Evolutionary conservation across 2,888 invertebrate genomes (phyloP), one percentile per base, ranked within the genome.

Genomic region (Gymnocheta viridis): DNA sequence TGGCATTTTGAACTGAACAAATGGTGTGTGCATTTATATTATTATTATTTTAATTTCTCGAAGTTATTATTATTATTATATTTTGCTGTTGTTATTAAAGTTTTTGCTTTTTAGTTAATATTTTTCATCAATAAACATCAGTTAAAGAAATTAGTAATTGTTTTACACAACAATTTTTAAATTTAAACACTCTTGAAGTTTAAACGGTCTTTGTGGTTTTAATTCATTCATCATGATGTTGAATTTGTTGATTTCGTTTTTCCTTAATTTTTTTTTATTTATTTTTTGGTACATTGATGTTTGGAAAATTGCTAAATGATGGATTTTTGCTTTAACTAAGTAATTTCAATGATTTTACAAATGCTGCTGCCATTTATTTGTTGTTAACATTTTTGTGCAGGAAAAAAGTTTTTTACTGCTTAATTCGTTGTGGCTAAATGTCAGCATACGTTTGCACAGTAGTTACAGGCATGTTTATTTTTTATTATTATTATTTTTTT

Each of bases 371-470:
- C 29, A 60, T 51, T 67, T 78, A 35, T 80, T 69, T 74, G 62
- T 70, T 82, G 24, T 70, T 56, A 66, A 66, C 22, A 47, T 73
- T 79, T 72, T 72, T 66, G 41, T 78, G 35, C 54, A 14, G 27
- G 17, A 54, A 62, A 32, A 58, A 27, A 32, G 2, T 44, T 49
- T 64, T 58, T 66, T 54, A n/a, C n/a, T 54, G 5, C 14, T 27
- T 12, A 29, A 38, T 19, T 49, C 0, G 24, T n/a, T 41, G 29
- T 24, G 44, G 60, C 56, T 78, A 81, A 84, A 84, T 84, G 84
- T 81, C 84, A 84, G 69, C 62, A 84, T 73, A 77, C 56, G 73
- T 84, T 72, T 73, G 77, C 84, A 69, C 73, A 73, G 81, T 73
- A 78, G 73, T 47, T 56, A 47, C 14, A 51, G 62, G 49, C 38